These are phyloP conservation scores for Microctenopoma lineatum DNA, from an alignment of 2,797 vertebrate species.

Conservation along the genomic window DNA sequence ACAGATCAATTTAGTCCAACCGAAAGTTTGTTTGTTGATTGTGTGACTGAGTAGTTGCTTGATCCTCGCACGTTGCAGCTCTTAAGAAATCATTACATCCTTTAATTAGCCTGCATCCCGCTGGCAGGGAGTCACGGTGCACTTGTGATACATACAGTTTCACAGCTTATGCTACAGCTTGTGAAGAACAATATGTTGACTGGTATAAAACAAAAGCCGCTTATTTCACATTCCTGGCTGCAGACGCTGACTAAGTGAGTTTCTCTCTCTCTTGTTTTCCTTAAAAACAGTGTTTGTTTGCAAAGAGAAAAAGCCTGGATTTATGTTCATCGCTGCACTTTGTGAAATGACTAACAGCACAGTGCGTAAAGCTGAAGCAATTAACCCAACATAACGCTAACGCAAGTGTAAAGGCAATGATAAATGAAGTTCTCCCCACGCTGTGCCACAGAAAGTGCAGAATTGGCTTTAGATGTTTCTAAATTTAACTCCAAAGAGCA, in stretches of 20 bases:
- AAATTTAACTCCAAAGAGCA: constrained; percentile 35
- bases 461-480: constrained; percentile 23
- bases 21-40: constrained; percentile 3
- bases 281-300: constrained; percentile 28
- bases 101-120: constrained; percentile 29
- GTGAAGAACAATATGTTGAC: constrained; percentile 50
- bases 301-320: not conserved
- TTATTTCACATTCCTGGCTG: constrained; percentile 61
- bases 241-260: constrained; percentile 48
- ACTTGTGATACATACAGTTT: constrained; percentile 39
- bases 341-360: constrained; percentile 11
- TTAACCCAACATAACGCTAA: constrained; percentile 37
- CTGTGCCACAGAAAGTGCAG: constrained; percentile 11
- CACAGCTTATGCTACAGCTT: constrained; percentile 63
- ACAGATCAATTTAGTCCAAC: not conserved
- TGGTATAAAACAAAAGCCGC: constrained; percentile 57
- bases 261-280: constrained; percentile 47
- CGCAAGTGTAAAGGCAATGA: constrained; percentile 22
- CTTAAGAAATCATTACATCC: constrained; percentile 11
- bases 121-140: constrained; percentile 24
- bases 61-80: not conserved
- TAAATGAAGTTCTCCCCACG: constrained; percentile 22
- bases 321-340: not conserved
- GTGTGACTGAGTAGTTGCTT: not conserved
- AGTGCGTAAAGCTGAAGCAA: constrained; percentile 20